Evolutionary conservation across 2,888 invertebrate genomes (phyloP), one percentile per base, ranked within the genome.

Genomic region (Minunthozetes semirufus): DNA sequence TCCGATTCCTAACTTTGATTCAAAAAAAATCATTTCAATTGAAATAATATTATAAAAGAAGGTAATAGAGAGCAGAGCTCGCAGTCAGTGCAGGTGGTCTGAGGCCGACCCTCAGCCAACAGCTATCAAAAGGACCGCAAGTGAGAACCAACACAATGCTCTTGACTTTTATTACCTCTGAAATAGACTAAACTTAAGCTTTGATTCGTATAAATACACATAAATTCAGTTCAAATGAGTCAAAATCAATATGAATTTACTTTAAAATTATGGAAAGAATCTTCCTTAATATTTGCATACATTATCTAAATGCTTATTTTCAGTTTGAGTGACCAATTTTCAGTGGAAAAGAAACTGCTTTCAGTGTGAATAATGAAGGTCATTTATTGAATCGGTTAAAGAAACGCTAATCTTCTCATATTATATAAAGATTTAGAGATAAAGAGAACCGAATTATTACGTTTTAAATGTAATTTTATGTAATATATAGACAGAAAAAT

Each of bases 51-150:
- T 33, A 33, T 33, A 33, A 33, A 33, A 8, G 8, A 33, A 5
- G 33, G 15, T 59, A 59, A 25, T 59, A 13, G 27, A 27, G 27
- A 25, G 27, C 27, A 59, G 15, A 13, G 61, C 22, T 17, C 13
- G 33, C 29, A 33, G 22, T 8, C 68, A 68, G 38, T 68, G 42
- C 68, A 68, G 68, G 68, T 68, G 68, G 68, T 68, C 68, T 33
- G 38, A 68, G 17, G 22, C 38, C 33, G 68, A 38, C 68, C 68
- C 68, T 68, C 42, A 68, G 68, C 42, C 38, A 68, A 19, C 13
- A 15, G 68, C 42, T 19, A 68, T 68, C 68, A 68, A 68, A 68
- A 68, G 42, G 6, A 19, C 68, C 68, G 68, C 68, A n/a, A 19
- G 2, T 38, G n/a, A 8, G 68, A 22, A 13, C n/a, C 68, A 13